These are phyloP conservation scores for Pristionchus entomophagus DNA, from an alignment of 2,888 invertebrate genomes.

Conservation along the genomic window DNA sequence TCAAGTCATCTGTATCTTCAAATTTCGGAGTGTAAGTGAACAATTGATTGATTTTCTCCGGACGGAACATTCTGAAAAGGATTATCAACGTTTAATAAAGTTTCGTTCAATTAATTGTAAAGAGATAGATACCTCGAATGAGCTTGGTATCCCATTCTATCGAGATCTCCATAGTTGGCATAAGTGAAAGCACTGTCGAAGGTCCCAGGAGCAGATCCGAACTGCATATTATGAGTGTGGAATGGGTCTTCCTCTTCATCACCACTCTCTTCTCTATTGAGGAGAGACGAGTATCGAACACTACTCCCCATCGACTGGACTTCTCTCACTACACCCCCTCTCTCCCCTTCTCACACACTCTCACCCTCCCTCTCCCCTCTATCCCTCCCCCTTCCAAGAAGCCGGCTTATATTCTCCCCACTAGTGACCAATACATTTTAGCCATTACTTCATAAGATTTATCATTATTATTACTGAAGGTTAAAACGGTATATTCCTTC, in stretches of 20 bases:
- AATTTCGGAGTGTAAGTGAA: conserved; percentile 60
- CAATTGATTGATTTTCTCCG: neutral
- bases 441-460: neutral
- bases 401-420: no score
- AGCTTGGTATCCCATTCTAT: conserved; percentile 63
- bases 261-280: conserved; percentile 26
- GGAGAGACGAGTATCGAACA: conserved; percentile 44
- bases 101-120: neutral
- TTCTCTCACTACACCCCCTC: neutral
- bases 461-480: neutral
- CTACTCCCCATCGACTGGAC: conserved; percentile 31
- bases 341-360: neutral
- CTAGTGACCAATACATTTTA: neutral
- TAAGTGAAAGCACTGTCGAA: conserved; percentile 65
- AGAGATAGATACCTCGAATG: conserved; percentile 55
- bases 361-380: neutral
- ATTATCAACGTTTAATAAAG: neutral
- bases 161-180: conserved; percentile 66
- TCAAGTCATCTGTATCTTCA: conserved; percentile 53
- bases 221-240: conserved; percentile 48
- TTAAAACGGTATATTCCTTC: neutral
- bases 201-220: conserved; percentile 59
- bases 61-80: neutral
- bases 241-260: conserved; percentile 16
- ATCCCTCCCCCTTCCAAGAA: neutral